Evolutionary conservation across 2,113 vertebrate species (phyloP).

Genomic region (Sylvilagus bachmani): DNA sequence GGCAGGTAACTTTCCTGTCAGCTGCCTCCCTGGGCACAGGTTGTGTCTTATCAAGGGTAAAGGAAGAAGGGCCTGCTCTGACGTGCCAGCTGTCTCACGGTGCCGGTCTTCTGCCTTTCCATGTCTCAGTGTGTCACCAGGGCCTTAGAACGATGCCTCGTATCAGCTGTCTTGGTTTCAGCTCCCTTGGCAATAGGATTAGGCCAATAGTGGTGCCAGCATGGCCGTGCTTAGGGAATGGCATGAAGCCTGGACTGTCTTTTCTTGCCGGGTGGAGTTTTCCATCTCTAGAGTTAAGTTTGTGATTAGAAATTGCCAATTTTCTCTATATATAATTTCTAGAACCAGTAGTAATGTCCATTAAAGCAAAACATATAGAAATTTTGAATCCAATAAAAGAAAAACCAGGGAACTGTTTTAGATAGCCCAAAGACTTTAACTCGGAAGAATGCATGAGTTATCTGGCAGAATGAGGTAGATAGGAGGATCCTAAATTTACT

Average conservation of each 20-base stretch:
- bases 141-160: background rate
- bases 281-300: background rate
- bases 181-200: background rate
- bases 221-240: background rate
- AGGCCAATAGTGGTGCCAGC: background rate
- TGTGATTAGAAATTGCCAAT: background rate
- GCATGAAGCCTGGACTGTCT: background rate
- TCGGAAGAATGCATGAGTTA: background rate
- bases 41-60: background rate
- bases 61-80: background rate
- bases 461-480: background rate
- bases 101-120: background rate
- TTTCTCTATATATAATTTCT: background rate
- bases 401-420: background rate
- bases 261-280: background rate
- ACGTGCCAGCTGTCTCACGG: background rate
- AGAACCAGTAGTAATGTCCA: background rate
- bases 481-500: background rate
- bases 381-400: background rate
- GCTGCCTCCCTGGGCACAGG: background rate
- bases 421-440: background rate
- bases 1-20: background rate
- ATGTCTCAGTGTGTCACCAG: background rate
- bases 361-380: background rate
- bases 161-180: background rate